Evolutionary conservation across 2,113 vertebrate species (phyloP).

Genomic region (Oncorhynchus clarkii): DNA sequence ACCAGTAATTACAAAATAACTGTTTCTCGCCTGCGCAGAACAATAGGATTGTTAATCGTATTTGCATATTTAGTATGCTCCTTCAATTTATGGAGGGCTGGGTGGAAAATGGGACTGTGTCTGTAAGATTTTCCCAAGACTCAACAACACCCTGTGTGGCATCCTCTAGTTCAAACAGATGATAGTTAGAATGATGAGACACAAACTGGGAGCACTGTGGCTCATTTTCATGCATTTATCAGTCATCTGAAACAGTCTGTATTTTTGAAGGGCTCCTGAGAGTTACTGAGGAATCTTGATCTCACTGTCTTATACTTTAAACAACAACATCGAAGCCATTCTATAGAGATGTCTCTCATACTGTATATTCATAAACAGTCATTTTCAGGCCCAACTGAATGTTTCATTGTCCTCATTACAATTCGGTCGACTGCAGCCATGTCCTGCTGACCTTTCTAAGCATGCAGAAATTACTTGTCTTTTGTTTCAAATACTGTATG

Average conservation of each 20-base stretch:
- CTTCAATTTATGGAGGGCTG: slow-evolving; percentile 20
- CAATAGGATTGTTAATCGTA: slow-evolving; percentile 38
- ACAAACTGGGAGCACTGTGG: not conserved
- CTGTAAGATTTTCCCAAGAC: not conserved
- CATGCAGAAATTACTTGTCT: no score
- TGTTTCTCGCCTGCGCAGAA: slow-evolving; percentile 18
- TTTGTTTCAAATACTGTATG: no score
- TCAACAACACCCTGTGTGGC: not conserved
- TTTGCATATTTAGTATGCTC: slow-evolving; percentile 33
- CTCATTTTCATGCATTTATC: no score
- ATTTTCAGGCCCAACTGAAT: no score
- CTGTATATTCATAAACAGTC: no score
- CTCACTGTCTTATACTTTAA: not conserved
- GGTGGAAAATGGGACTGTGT: not conserved
- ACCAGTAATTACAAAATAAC: slow-evolving; percentile 30
- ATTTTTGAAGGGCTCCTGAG: not conserved
- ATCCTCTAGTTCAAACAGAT: not conserved
- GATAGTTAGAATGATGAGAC: not conserved
- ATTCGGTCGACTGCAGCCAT: no score
- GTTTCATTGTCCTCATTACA: no score
- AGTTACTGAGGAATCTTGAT: not conserved
- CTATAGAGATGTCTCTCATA: not conserved
- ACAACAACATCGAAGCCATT: not conserved
- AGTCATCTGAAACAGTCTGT: not conserved
- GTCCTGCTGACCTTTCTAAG: no score